Evolutionary conservation across 1,140 invertebrate species (phyloP).

Genomic region (Limonius californicus): DNA sequence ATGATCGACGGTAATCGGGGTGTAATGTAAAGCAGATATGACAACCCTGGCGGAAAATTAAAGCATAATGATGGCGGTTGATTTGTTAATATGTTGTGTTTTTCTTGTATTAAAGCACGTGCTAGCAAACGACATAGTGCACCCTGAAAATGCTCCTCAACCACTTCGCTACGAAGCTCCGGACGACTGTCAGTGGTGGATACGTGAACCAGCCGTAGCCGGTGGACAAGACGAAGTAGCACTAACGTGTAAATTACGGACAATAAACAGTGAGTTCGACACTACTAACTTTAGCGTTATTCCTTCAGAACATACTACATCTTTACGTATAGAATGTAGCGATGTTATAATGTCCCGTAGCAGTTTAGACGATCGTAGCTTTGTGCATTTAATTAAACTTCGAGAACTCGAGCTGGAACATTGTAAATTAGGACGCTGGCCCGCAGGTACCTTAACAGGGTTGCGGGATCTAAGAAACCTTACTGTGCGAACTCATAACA

Average conservation of each 20-base stretch:
- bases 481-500: constrained; percentile 75
- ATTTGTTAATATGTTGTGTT: constrained; percentile 35
- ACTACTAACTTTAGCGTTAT: constrained; percentile 85
- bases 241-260: constrained; percentile 72
- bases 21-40: not conserved
- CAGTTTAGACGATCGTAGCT: constrained; percentile 70
- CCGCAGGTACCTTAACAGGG: constrained; percentile 67
- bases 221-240: constrained; percentile 63
- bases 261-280: constrained; percentile 77
- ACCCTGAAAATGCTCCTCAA: constrained; percentile 52
- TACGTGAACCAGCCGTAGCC: constrained; percentile 51
- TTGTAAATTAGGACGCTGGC: constrained; percentile 79
- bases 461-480: constrained; percentile 74
- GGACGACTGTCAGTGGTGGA: constrained; percentile 76
- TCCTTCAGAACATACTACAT: constrained; percentile 76
- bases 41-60: not conserved
- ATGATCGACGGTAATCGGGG: not conserved
- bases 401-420: constrained; percentile 75
- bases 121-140: constrained; percentile 47
- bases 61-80: constrained; percentile 10
- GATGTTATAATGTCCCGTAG: constrained; percentile 68
- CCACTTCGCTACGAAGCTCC: constrained; percentile 72
- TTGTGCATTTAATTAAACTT: constrained; percentile 72
- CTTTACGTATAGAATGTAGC: constrained; percentile 73
- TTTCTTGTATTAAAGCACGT: constrained; percentile 40